Evolutionary conservation across 2,797 vertebrate species (phyloP).

Genomic region (Graptemys geographica): DNA sequence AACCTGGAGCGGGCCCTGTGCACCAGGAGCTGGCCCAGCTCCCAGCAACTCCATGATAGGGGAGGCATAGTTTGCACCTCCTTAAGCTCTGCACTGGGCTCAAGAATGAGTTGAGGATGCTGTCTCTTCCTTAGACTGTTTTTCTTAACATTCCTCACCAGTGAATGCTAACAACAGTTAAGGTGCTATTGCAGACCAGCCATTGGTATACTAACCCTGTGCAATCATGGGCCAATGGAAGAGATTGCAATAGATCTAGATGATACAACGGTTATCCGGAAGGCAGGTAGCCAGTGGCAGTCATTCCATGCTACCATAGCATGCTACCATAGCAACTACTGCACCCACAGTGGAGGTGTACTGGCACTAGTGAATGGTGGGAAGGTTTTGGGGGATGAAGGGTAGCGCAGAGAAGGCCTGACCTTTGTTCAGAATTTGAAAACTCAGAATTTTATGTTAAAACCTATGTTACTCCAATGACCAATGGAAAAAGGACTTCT

Average conservation of each 20-base stretch:
- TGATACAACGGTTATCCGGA: background rate
- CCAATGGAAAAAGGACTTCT: background rate
- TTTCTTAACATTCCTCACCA: background rate
- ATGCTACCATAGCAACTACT: fast-evolving
- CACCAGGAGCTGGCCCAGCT: background rate
- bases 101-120: background rate
- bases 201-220: background rate
- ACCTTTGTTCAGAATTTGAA: background rate
- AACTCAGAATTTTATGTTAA: background rate
- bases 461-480: background rate
- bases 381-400: background rate
- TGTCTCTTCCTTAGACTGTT: background rate
- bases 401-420: background rate
- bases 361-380: background rate
- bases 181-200: background rate
- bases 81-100: background rate
- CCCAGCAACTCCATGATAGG: background rate
- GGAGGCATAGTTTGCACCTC: fast-evolving
- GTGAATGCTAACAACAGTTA: background rate
- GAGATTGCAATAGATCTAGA: background rate
- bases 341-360: background rate
- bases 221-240: background rate
- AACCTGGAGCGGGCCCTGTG: no score
- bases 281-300: background rate
- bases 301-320: fast-evolving